Base-by-base conservation (phyloP, 1,140 invertebrate species). In the Caerostris extrusa region DNA sequence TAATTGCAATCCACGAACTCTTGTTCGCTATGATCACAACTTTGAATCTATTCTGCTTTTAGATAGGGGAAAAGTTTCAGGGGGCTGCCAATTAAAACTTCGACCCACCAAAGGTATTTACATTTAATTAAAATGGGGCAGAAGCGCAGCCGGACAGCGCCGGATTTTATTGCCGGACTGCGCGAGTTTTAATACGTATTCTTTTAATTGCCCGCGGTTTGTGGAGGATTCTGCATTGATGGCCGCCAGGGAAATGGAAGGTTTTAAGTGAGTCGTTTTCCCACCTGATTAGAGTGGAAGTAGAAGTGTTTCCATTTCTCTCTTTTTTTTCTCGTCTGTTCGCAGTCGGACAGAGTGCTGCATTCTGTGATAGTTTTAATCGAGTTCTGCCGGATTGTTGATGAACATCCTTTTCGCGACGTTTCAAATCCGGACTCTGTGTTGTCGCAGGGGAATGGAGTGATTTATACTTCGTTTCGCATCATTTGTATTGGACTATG, bases 91-190 rank as follows among this genome's bases (percentile, higher is more conserved):
- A 83, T 83, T 83, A 83, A 83, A 57, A 83, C n/a, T 58, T 17
- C 5, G 53, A 12, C 14, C 53, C 19, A 3, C 8, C 71, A 34
- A 12, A 77, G 34, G 82, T 56, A 83, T 83, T 83, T 83, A 14
- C 82, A 83, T 83, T 83, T 83, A 83, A 83, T 83, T 83, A 83
- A 83, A 83, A 58, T 56, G 34, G 82, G 17, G 82, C 14, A 77
- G n/a, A 77, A 34, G 8, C 17, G n/a, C n/a, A n/a, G 57, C 82
- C 53, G 57, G 71, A 77, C 34, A 50, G 71, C 8, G 34, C 19
- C 10, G 71, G 10, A 50, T 57, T 83, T 83, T 57, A 83, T 56
- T 57, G 55, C 55, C 50, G 34, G 82, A n/a, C 55, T 57, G 7
- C 5, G 57, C 55, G 82, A 83, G 55, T 83, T 83, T 83, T 83